Conservation (phyloP, 2,888 invertebrate species). For the Diarsia brunnea region DNA sequence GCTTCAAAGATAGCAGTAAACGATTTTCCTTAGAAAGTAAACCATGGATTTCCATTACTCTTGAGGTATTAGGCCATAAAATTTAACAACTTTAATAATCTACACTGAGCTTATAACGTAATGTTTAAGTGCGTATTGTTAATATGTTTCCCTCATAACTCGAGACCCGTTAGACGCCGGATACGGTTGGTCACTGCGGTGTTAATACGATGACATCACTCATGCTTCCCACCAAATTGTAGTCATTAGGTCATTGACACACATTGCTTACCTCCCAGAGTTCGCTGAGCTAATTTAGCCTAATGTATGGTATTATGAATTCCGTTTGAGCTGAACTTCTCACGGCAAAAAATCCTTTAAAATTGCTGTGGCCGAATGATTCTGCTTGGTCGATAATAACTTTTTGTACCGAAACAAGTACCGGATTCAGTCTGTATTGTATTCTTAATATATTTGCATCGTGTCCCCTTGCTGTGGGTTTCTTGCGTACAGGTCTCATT, state of each 20-base stretch:
- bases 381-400: neutral
- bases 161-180: slow-evolving; percentile 68
- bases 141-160: slow-evolving; percentile 62
- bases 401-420: slow-evolving; percentile 32
- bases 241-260: slow-evolving; percentile 77
- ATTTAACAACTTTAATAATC: slow-evolving; percentile 52
- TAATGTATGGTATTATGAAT: slow-evolving; percentile 59
- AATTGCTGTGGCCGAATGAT: slow-evolving; percentile 3
- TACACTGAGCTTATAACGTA: slow-evolving; percentile 43
- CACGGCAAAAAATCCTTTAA: slow-evolving; percentile 20
- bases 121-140: slow-evolving; percentile 63
- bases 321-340: slow-evolving; percentile 8
- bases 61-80: slow-evolving; percentile 36
- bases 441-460: slow-evolving; percentile 48
- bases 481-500: slow-evolving; percentile 55
- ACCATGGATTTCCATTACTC: slow-evolving; percentile 24
- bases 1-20: slow-evolving; percentile 12
- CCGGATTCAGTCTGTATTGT: slow-evolving; percentile 20
- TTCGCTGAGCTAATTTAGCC: slow-evolving; percentile 67
- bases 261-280: slow-evolving; percentile 68
- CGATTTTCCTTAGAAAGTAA: slow-evolving; percentile 19
- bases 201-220: slow-evolving; percentile 74
- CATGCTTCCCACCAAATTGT: slow-evolving; percentile 73
- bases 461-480: slow-evolving; percentile 44
- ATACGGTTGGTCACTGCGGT: slow-evolving; percentile 70